Percentiles rank a stretch among this genome's conserved stretches.
Conservation (phyloP, 2,797 vertebrate genomes). For the Sebastes iracundus region DNA sequence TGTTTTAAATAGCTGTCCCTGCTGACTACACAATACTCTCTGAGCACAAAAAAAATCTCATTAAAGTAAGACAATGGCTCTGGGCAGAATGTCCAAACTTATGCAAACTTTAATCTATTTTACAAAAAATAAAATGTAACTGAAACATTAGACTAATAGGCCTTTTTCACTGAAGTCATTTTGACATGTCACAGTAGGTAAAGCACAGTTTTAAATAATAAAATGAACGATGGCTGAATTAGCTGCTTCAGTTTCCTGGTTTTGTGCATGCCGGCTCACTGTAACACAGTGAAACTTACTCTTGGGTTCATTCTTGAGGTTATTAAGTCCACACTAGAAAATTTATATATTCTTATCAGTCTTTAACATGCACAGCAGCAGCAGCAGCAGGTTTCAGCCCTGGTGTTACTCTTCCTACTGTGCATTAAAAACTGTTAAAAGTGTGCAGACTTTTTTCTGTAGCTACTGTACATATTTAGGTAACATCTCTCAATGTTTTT, state of each 20-base stretch:
- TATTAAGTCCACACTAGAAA: not conserved
- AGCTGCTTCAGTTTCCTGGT: not conserved
- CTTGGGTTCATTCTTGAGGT: not conserved
- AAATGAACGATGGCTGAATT: not conserved
- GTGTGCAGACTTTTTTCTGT: not conserved
- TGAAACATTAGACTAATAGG: not conserved
- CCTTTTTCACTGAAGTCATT: accelerated
- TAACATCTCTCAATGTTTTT: not conserved
- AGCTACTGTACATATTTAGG: not conserved
- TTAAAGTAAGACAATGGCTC: not conserved
- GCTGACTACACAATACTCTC: not conserved
- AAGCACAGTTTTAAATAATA: not conserved
- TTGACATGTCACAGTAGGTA: not conserved
- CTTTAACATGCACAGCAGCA: not conserved
- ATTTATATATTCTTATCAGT: not conserved
- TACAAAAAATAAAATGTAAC: not conserved
- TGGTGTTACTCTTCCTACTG: not conserved
- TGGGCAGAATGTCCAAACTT: not conserved
- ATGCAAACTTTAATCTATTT: not conserved
- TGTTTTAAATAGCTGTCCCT: not conserved
- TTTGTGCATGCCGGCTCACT: not conserved
- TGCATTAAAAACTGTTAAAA: not conserved
- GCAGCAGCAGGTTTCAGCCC: not conserved
- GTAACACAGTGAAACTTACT: not conserved
- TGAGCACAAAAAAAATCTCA: not conserved